phyloP scores from a whole-genome alignment of 2,888 invertebrate species.

The Pachycephus smyrnensis region DNA sequence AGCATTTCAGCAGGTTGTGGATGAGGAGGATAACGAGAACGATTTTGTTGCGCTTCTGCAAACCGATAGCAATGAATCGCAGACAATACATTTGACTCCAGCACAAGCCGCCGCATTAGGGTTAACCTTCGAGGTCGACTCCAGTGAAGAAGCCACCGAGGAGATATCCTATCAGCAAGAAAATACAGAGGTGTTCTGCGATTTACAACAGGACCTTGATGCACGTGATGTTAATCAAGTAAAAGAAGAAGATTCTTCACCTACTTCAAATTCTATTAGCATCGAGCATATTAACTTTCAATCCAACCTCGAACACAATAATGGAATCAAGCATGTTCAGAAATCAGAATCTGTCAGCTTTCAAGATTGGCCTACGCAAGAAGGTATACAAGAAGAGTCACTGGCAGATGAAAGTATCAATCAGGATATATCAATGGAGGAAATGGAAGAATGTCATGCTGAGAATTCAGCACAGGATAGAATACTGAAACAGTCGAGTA shows the following conservation, averaged over 20 bases:
- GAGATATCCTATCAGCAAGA: constrained; percentile 40
- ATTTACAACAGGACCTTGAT: constrained; percentile 14
- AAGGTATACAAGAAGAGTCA: constrained; percentile 19
- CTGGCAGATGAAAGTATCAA: not conserved
- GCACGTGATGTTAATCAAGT: constrained; percentile 1
- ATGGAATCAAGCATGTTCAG: too few relatives aligned
- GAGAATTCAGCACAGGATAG: constrained; percentile 13
- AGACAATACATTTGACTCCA: constrained; percentile 61
- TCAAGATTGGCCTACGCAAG: constrained; percentile 20
- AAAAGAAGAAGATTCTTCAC: not conserved
- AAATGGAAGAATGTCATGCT: constrained; percentile 20
- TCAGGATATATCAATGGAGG: constrained; percentile 22
- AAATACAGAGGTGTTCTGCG: constrained; percentile 32
- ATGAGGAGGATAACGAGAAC: constrained; percentile 50
- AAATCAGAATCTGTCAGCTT: constrained; percentile 9
- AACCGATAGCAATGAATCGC: constrained; percentile 52
- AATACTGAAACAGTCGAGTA: constrained; percentile 21
- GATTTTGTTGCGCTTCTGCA: constrained; percentile 60
- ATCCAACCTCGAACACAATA: constrained; percentile 14
- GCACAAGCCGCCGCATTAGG: constrained; percentile 63
- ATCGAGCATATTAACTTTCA: constrained; percentile 34
- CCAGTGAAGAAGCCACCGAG: constrained; percentile 36
- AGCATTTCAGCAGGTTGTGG: constrained; percentile 59
- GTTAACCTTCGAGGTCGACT: constrained; percentile 57
- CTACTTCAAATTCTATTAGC: constrained; percentile 13